A percentile compares a stretch with the other conserved stretches of the same genome.
Conservation (phyloP, 2,797 vertebrate genomes). For the Sciaenops ocellatus region DNA sequence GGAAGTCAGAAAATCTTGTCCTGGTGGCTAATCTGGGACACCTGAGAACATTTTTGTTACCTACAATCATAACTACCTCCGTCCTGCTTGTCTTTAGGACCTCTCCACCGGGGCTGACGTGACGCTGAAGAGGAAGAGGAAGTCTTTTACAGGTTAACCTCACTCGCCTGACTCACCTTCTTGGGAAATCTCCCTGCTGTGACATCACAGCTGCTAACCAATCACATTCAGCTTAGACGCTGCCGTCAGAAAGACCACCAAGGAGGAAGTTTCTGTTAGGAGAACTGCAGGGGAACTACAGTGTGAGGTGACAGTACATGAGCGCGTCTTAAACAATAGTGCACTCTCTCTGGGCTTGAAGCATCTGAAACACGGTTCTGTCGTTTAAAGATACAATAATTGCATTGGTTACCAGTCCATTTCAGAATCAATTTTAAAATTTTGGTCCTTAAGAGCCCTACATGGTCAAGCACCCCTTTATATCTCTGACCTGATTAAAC, state of each 20-base stretch:
- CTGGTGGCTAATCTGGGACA: background rate
- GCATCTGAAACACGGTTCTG: background rate
- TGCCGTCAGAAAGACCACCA: slow-evolving; percentile 6
- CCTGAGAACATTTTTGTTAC: background rate
- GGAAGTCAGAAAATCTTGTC: background rate
- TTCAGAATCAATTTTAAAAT: too few relatives aligned
- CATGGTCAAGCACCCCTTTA: too few relatives aligned
- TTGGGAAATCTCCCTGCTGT: slow-evolving; percentile 36
- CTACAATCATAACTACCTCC: background rate
- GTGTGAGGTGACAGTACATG: background rate
- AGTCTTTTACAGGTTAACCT: slow-evolving; percentile 18
- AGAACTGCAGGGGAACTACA: slow-evolving; percentile 52
- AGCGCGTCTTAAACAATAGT: too few relatives aligned
- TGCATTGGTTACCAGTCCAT: background rate
- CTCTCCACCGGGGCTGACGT: background rate
- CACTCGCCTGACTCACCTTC: slow-evolving; percentile 48
- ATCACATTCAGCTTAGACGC: slow-evolving; percentile 9
- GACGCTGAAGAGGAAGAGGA: background rate
- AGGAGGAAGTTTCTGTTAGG: slow-evolving; percentile 55
- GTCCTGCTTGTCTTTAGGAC: background rate
- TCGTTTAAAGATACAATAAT: background rate
- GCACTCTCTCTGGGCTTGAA: background rate
- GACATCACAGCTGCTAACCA: slow-evolving; percentile 50
- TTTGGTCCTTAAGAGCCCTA: too few relatives aligned
- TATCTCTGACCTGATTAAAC: too few relatives aligned